Conservation (phyloP, 1,140 invertebrate genomes). For the Hyles euphorbiae region DNA sequence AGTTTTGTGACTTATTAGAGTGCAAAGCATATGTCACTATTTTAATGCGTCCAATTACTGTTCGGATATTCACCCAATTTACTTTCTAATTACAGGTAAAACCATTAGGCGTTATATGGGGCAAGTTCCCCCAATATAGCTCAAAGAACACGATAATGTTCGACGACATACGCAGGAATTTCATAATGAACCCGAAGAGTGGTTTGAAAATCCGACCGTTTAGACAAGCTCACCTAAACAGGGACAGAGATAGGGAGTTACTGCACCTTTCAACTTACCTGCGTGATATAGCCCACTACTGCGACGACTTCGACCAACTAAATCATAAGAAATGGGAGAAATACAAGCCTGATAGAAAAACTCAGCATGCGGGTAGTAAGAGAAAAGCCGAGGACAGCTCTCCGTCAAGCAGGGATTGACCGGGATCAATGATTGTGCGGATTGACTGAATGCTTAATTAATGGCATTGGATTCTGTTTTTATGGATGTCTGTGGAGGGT, state of each 20-base stretch:
- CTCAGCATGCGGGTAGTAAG: conserved; percentile 60
- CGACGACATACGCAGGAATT: conserved; percentile 97
- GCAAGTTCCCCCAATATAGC: conserved; percentile 92
- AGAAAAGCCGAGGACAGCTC: conserved; percentile 66
- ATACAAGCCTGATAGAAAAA: conserved; percentile 78
- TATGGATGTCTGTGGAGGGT: too few species aligned
- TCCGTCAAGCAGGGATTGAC: conserved; percentile 53
- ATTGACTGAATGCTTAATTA: too few species aligned
- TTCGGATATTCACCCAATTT: too few species aligned
- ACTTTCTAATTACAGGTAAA: conserved; percentile 84
- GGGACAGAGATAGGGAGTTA: conserved; percentile 90
- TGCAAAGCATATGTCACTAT: too few species aligned
- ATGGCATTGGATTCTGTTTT: too few species aligned
- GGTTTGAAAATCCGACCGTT: conserved; percentile 94
- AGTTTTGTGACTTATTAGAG: too few species aligned
- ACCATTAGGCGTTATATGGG: conserved; percentile 97
- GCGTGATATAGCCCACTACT: conserved; percentile 86
- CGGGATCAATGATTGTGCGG: conserved; percentile 12
- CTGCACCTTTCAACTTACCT: conserved; percentile 90
- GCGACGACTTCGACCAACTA: conserved; percentile 88
- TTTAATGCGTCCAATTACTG: too few species aligned
- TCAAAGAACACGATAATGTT: conserved; percentile 98
- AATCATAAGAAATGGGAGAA: conserved; percentile 96
- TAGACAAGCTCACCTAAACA: conserved; percentile 91
- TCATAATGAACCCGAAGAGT: conserved; percentile 97